Conservation (phyloP, 2,888 invertebrate species). For the Priapulus caudatus region DNA sequence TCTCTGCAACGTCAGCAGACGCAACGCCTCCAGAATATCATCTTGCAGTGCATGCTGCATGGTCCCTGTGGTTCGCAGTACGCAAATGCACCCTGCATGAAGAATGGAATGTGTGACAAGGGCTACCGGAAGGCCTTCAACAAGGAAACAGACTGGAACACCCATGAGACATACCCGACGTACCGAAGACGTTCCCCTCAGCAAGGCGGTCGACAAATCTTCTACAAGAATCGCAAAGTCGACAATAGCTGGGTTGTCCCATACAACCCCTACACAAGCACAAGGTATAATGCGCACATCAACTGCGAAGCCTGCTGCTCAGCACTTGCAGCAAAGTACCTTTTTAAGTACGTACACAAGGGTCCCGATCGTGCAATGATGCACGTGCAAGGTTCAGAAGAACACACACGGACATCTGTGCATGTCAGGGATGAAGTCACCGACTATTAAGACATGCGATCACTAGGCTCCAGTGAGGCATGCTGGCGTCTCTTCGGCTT, state of each 20-base stretch:
- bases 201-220: conserved; percentile 5
- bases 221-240: no score
- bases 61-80: conserved; percentile 35
- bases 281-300: conserved; percentile 13
- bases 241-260: conserved; percentile 14
- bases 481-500: no score
- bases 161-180: no score
- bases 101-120: conserved; percentile 8
- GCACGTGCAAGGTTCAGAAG: conserved; percentile 25
- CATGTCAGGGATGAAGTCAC: no score
- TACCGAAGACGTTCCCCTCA: conserved; percentile 5
- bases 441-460: no score
- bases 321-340: conserved; percentile 4
- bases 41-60: conserved; percentile 35
- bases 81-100: conserved; percentile 21
- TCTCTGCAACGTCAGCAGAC: no score
- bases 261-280: conserved; percentile 14
- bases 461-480: no score
- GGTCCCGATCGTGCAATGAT: conserved; percentile 5
- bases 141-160: no score
- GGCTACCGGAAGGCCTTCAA: conserved; percentile 6
- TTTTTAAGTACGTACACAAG: conserved; percentile 14
- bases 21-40: conserved; percentile 30
- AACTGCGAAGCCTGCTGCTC: conserved; percentile 17
- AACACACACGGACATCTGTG: conserved; percentile 23